Conservation (phyloP, 2,888 invertebrate species). For the Netelia fuscicornis region DNA sequence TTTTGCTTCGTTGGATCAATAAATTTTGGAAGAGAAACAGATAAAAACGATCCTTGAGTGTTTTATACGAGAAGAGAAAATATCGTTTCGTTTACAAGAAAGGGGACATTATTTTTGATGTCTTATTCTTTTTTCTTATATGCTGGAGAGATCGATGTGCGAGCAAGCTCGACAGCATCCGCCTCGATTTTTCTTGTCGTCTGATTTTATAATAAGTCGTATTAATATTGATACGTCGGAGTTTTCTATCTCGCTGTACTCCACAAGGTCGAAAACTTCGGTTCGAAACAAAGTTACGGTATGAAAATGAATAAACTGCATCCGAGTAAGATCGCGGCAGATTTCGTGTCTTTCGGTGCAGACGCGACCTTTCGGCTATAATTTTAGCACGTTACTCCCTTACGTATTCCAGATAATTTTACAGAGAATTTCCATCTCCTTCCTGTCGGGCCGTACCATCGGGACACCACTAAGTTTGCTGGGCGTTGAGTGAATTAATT, state of each 20-base stretch:
- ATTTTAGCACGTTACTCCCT: constrained; percentile 53
- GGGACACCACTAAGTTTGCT: constrained; percentile 29
- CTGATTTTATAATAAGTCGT: constrained; percentile 51
- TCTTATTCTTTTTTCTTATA: neutral
- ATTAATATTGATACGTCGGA: constrained; percentile 60
- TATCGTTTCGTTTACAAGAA: neutral
- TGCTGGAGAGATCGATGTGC: neutral
- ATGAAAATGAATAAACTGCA: constrained; percentile 51
- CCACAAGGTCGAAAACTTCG: constrained; percentile 37
- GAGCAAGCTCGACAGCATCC: neutral
- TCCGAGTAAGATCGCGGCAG: constrained; percentile 7
- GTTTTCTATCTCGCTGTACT: constrained; percentile 7
- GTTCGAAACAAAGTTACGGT: constrained; percentile 36
- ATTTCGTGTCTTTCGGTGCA: neutral
- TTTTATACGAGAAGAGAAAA: no score
- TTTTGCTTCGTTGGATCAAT: no score
- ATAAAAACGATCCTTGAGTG: no score
- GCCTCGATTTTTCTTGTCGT: constrained; percentile 11
- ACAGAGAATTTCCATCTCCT: constrained; percentile 41
- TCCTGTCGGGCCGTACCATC: neutral
- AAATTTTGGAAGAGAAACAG: no score
- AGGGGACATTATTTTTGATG: neutral
- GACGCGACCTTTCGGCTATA: constrained; percentile 49
- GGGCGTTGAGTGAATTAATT: constrained; percentile 51
- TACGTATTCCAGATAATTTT: constrained; percentile 60